Evolutionary conservation across 2,888 invertebrate genomes (phyloP).

Genomic region (Agelastica alni): DNA sequence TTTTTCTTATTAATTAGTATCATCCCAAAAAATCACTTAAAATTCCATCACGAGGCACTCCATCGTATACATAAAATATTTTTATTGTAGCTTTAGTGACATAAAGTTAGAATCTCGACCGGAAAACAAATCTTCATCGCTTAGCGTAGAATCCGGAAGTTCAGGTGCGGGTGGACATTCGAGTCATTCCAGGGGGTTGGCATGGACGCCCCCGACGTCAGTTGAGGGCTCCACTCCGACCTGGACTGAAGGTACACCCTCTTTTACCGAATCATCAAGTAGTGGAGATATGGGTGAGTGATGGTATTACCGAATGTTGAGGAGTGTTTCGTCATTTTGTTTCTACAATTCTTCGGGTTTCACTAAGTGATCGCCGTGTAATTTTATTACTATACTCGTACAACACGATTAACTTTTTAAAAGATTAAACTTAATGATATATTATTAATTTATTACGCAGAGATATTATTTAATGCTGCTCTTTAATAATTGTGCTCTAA

Average conservation of each 20-base stretch:
- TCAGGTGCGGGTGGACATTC: constrained; percentile 59
- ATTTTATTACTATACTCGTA: too few relatives aligned
- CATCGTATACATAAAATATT: too few relatives aligned
- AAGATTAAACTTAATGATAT: too few relatives aligned
- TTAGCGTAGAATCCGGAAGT: constrained; percentile 67
- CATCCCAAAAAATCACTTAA: too few relatives aligned
- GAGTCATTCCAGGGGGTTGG: constrained; percentile 59
- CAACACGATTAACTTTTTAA: too few relatives aligned
- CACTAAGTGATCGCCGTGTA: too few relatives aligned
- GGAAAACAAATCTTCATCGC: constrained; percentile 64
- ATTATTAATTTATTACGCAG: too few relatives aligned
- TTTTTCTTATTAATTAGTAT: too few relatives aligned
- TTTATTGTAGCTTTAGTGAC: constrained; percentile 67
- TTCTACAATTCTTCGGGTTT: not conserved
- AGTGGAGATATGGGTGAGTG: constrained; percentile 83
- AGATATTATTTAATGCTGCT: too few relatives aligned
- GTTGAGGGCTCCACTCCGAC: constrained; percentile 94
- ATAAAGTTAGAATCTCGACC: constrained; percentile 69
- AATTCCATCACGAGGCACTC: too few relatives aligned
- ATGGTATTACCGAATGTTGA: constrained; percentile 23
- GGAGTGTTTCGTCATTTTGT: constrained; percentile 5
- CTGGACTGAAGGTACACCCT: constrained; percentile 97
- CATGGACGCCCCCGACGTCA: constrained; percentile 85
- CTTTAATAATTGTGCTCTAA: too few relatives aligned
- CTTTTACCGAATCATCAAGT: constrained; percentile 96